Evolutionary conservation across 2,113 vertebrate genomes (phyloP).

Genomic region (Hypocryptadius cinnamomeus): DNA sequence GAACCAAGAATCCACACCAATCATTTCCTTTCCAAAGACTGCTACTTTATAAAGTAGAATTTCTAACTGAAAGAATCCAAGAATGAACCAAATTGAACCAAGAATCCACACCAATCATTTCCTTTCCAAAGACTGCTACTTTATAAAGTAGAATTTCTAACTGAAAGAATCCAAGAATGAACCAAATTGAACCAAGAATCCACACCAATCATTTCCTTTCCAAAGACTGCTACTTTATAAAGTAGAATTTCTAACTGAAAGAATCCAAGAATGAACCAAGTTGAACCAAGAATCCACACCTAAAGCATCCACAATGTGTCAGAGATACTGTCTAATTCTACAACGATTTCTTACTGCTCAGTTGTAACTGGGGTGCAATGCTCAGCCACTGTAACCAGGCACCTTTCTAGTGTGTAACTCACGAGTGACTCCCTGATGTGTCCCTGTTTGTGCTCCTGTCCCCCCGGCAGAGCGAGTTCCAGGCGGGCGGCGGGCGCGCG

Average conservation of each 20-base stretch:
- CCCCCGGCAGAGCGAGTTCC: constrained; percentile 70
- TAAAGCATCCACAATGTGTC: accelerated
- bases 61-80: too few species aligned
- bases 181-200: too few species aligned
- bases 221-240: neutral
- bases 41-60: too few species aligned
- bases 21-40: too few species aligned
- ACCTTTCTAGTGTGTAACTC: neutral
- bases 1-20: neutral
- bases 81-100: too few species aligned
- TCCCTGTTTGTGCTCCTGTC: neutral
- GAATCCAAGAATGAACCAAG: too few species aligned
- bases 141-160: too few species aligned
- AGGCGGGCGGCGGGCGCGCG: constrained; percentile 70
- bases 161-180: too few species aligned
- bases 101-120: too few species aligned
- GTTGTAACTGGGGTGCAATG: neutral
- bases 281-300: neutral
- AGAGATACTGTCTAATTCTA: accelerated
- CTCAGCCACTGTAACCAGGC: neutral
- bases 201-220: neutral
- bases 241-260: neutral
- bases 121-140: too few species aligned
- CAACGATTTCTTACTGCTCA: accelerated
- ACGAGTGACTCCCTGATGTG: neutral